Conservation (phyloP, 1,140 invertebrate genomes). For the Drosophila neocordata region DNA sequence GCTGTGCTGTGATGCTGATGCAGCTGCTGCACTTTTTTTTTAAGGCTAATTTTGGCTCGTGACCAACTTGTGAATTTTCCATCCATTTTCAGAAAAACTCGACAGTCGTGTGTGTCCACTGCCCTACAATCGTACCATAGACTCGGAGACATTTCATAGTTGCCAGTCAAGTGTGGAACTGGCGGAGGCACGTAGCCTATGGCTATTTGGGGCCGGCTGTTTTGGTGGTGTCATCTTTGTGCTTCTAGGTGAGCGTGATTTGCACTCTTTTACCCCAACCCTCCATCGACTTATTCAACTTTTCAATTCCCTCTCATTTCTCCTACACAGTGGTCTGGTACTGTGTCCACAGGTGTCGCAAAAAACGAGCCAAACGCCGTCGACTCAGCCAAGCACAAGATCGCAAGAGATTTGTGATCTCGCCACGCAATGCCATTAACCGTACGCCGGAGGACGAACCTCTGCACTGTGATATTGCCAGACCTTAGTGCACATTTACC, state of each 20-base stretch:
- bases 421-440: conserved; percentile 71
- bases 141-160: conserved; percentile 62
- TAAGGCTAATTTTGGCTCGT: conserved; percentile 62
- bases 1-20: conserved; percentile 25
- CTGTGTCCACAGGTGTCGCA: conserved; percentile 57
- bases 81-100: conserved; percentile 58
- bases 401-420: conserved; percentile 73
- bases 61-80: conserved; percentile 48
- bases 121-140: conserved; percentile 75
- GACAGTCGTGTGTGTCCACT: conserved; percentile 63
- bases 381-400: conserved; percentile 43
- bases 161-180: conserved; percentile 54
- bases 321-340: conserved; percentile 55
- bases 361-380: conserved; percentile 50
- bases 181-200: conserved; percentile 50
- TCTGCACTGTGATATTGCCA: conserved; percentile 80
- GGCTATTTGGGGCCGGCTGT: conserved; percentile 65
- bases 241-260: conserved; percentile 43
- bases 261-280: too few relatives aligned
- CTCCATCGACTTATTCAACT: not conserved
- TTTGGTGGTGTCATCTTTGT: conserved; percentile 57
- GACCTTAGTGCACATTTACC: conserved; percentile 29
- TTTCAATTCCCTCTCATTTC: not conserved
- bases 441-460: conserved; percentile 60
- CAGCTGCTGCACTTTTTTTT: conserved; percentile 26